Conservation (phyloP, 2,113 vertebrate genomes). For the Mus pahari region DNA sequence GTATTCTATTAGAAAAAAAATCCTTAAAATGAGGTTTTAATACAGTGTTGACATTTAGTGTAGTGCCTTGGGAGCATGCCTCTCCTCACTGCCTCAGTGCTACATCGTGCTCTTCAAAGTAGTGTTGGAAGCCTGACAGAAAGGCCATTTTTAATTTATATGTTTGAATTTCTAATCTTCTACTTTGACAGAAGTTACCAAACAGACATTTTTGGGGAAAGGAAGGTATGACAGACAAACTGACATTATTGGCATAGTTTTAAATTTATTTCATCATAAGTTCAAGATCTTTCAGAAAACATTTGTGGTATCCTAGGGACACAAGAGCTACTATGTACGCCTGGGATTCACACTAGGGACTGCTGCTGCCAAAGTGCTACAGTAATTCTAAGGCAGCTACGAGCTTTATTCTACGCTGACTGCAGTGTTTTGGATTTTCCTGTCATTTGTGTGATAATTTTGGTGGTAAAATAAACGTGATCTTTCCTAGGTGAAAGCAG, state of each 20-base stretch:
- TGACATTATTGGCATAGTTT: constrained; percentile 69
- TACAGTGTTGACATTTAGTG: constrained; percentile 4
- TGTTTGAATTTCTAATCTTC: constrained; percentile 46
- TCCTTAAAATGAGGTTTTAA: background rate
- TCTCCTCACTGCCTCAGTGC: background rate
- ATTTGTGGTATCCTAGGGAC: constrained; percentile 24
- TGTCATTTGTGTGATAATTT: constrained; percentile 18
- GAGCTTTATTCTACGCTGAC: background rate
- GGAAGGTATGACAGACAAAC: constrained; percentile 60
- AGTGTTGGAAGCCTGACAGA: constrained; percentile 48
- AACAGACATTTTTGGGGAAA: constrained; percentile 59
- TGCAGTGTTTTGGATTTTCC: background rate
- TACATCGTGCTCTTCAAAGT: constrained; percentile 59
- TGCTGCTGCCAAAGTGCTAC: background rate
- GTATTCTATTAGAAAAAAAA: background rate
- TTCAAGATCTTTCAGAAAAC: constrained; percentile 52
- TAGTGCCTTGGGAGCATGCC: constrained; percentile 56
- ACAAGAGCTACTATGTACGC: constrained; percentile 34
- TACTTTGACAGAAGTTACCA: constrained; percentile 51
- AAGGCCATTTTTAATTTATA: constrained; percentile 59
- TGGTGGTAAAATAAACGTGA: constrained; percentile 39
- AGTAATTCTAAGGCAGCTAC: background rate
- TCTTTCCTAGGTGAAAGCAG: constrained; percentile 80
- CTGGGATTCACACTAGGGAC: background rate
- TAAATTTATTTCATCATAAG: constrained; percentile 54